Evolutionary conservation across 2,797 vertebrate species (phyloP).

Genomic region (Limosa lapponica): DNA sequence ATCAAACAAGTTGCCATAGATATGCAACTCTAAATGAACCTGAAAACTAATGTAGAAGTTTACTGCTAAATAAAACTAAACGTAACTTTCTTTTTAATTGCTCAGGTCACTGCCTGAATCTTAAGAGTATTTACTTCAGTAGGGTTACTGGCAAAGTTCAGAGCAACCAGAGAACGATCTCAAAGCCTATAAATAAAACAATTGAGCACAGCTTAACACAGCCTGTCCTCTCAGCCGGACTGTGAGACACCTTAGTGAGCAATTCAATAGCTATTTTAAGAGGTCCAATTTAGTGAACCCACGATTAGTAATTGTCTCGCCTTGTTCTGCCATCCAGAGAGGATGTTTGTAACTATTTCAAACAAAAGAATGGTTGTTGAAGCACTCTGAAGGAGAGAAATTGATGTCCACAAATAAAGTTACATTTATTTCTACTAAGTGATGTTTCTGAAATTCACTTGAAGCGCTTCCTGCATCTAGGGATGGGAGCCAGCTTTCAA

Average conservation of each 20-base stretch:
- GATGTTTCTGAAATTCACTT: not conserved
- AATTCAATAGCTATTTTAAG: not conserved
- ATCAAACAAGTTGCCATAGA: not conserved
- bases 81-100: not conserved
- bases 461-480: not conserved
- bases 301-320: not conserved
- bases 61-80: not conserved
- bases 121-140: not conserved
- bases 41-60: not conserved
- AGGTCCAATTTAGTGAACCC: not conserved
- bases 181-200: not conserved
- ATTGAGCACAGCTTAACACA: not conserved
- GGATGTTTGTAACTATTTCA: not conserved
- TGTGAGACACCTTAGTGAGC: not conserved
- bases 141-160: not conserved
- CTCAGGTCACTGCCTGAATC: not conserved
- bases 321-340: not conserved
- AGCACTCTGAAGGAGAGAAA: not conserved
- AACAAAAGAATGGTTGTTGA: not conserved
- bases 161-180: not conserved
- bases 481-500: not conserved
- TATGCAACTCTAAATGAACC: not conserved
- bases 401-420: not conserved
- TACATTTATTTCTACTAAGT: not conserved
- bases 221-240: not conserved